phyloP scores from a whole-genome alignment of 2,888 invertebrate species.

The Holacanthella duospinosa region DNA sequence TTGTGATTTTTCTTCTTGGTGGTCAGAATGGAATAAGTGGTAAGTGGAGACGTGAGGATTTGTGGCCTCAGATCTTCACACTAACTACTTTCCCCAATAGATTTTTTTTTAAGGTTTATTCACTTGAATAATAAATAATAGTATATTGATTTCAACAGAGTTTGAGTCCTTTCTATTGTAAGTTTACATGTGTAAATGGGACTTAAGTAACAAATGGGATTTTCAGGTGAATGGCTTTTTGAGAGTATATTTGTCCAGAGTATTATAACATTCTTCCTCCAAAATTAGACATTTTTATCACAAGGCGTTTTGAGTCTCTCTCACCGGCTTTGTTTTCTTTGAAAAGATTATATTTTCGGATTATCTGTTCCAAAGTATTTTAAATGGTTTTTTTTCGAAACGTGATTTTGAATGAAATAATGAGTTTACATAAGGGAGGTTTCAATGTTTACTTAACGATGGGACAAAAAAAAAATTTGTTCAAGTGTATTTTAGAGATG shows the following conservation, averaged over 20 bases:
- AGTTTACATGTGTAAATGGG: no score
- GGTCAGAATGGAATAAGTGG: background rate
- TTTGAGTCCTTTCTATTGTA: background rate
- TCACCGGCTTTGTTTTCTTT: background rate
- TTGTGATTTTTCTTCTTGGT: background rate
- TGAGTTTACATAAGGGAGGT: slow-evolving; percentile 14
- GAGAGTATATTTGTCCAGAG: background rate
- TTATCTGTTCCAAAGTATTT: background rate
- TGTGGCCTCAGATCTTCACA: slow-evolving; percentile 2
- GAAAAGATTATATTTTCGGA: background rate
- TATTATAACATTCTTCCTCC: slow-evolving; percentile 5
- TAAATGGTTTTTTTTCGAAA: slow-evolving; percentile 17
- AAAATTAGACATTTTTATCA: background rate
- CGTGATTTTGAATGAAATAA: slow-evolving; percentile 26
- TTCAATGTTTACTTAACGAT: background rate
- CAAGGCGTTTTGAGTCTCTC: background rate
- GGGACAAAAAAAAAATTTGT: background rate
- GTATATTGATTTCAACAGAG: background rate
- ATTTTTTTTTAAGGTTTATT: background rate
- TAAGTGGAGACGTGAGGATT: background rate
- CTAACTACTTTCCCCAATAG: background rate
- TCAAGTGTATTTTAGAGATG: background rate
- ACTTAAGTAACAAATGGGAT: background rate
- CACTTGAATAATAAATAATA: background rate
- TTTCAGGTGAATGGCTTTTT: background rate